phyloP scores from a whole-genome alignment of 1,140 invertebrate species.

The Danaus melanippus region DNA sequence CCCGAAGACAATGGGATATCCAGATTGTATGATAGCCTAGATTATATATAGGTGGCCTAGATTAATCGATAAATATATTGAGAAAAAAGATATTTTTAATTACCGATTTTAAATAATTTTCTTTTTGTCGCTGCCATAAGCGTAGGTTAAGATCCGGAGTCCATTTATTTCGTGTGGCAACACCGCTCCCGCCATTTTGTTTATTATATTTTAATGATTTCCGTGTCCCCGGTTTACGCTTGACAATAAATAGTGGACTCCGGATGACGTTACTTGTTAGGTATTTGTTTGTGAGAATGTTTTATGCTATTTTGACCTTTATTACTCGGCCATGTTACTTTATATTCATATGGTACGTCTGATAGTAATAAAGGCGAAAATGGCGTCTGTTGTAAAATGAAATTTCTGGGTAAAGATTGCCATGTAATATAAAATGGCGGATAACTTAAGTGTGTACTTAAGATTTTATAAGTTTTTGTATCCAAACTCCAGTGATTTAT shows the following conservation, averaged over 20 bases:
- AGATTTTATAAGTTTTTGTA: slow-evolving; percentile 36
- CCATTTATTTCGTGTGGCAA: slow-evolving; percentile 32
- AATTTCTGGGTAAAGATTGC: neutral
- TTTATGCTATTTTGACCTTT: too few relatives aligned
- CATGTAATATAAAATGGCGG: slow-evolving; percentile 31
- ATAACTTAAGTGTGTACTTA: slow-evolving; percentile 64
- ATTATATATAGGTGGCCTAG: slow-evolving; percentile 44
- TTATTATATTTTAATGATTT: slow-evolving; percentile 4
- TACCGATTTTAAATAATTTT: slow-evolving; percentile 50
- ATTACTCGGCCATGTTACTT: neutral
- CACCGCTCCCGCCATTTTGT: slow-evolving; percentile 24
- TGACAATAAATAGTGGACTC: slow-evolving; percentile 51
- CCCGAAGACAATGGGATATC: slow-evolving; percentile 36
- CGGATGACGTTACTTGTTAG: slow-evolving; percentile 6
- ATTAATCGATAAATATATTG: slow-evolving; percentile 40
- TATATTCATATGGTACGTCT: too few relatives aligned
- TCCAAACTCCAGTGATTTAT: slow-evolving; percentile 51
- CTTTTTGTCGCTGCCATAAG: slow-evolving; percentile 57
- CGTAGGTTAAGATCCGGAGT: slow-evolving; percentile 42
- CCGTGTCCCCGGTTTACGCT: slow-evolving; percentile 23
- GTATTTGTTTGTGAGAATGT: too few relatives aligned
- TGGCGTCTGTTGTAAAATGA: slow-evolving; percentile 6
- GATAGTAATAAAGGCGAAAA: neutral
- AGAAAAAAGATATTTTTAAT: slow-evolving; percentile 65
- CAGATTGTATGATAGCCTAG: slow-evolving; percentile 53